Evolutionary conservation across 2,888 invertebrate species (phyloP).

Genomic region (Sinohyriopsis cumingii): DNA sequence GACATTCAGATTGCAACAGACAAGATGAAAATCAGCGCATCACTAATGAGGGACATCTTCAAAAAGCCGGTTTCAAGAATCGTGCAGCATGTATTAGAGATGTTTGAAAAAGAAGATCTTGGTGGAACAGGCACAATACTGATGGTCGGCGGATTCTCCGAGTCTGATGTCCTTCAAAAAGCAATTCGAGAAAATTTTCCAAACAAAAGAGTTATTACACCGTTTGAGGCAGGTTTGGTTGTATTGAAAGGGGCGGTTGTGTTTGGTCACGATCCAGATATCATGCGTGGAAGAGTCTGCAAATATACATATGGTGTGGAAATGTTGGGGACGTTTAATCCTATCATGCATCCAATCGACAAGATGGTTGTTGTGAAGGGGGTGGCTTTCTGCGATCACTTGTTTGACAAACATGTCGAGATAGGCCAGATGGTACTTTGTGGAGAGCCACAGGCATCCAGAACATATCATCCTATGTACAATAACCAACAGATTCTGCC

Average conservation of each 20-base stretch:
- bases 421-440: not conserved
- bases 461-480: not conserved
- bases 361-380: conserved; percentile 1
- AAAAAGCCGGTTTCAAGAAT: no score
- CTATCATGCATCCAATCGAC: not conserved
- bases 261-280: conserved; percentile 3
- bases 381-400: no score
- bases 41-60: no score
- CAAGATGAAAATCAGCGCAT: no score
- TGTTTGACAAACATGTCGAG: conserved; percentile 2
- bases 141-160: conserved; percentile 3
- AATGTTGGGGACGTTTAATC: not conserved
- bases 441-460: not conserved
- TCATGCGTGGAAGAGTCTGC: not conserved
- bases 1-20: no score
- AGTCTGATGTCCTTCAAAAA: conserved; percentile 1
- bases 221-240: not conserved
- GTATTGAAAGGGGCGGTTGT: conserved; percentile 2
- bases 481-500: not conserved
- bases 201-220: not conserved
- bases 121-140: not conserved
- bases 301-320: conserved; percentile 5
- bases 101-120: no score
- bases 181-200: not conserved
- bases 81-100: no score